Evolutionary conservation across 2,888 invertebrate species (phyloP).

Genomic region (Orthosia gothica): DNA sequence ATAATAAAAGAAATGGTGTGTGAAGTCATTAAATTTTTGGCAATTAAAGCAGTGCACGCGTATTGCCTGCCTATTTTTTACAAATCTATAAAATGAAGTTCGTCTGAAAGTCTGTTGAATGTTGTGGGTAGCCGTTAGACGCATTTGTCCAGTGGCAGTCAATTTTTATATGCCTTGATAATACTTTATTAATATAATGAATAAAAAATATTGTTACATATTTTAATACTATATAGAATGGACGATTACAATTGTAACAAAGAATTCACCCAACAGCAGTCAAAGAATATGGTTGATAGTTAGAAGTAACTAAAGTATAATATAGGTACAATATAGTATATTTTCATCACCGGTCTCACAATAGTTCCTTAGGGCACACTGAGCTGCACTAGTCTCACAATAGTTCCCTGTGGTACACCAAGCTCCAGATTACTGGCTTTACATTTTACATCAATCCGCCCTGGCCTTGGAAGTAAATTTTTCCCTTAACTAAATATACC

Average conservation of each 20-base stretch:
- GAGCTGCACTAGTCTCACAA: neutral
- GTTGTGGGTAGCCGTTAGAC: neutral
- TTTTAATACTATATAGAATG: too few relatives aligned
- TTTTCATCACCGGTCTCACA: neutral
- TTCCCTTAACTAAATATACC: too few relatives aligned
- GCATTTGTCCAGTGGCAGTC: neutral
- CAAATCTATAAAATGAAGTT: neutral
- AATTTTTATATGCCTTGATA: neutral
- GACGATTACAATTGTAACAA: too few relatives aligned
- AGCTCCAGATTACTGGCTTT: too few relatives aligned
- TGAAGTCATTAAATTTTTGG: constrained; percentile 6
- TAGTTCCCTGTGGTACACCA: neutral
- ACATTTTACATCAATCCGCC: too few relatives aligned
- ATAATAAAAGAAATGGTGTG: constrained; percentile 11
- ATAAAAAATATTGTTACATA: too few relatives aligned
- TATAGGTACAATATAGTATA: too few relatives aligned
- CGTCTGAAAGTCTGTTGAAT: too few relatives aligned
- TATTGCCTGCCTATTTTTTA: neutral
- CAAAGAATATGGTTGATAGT: too few relatives aligned
- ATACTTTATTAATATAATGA: neutral
- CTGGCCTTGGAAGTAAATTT: too few relatives aligned
- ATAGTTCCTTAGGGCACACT: neutral
- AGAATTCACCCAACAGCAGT: too few relatives aligned
- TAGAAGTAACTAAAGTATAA: neutral
- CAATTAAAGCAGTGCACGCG: constrained; percentile 2